Conservation (phyloP, 1,140 invertebrate genomes). For the Tetragnatha versicolor region DNA sequence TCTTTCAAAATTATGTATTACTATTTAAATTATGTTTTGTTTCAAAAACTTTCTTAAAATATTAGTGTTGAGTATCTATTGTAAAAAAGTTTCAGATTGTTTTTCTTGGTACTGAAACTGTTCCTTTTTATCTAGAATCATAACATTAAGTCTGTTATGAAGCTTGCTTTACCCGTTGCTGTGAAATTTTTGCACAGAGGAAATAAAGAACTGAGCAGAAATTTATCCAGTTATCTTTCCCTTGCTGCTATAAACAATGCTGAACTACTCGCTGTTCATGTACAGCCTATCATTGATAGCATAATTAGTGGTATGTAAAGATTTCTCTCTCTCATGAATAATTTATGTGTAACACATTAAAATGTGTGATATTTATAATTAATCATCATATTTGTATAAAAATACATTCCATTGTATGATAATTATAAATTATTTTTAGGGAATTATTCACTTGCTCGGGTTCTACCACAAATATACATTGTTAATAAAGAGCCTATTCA, state of each 20-base stretch:
- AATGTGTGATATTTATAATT: too few species aligned
- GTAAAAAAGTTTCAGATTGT: too few species aligned
- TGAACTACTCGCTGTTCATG: constrained; percentile 81
- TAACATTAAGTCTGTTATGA: constrained; percentile 86
- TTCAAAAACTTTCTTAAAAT: too few species aligned
- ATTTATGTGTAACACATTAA: too few species aligned
- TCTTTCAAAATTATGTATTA: too few species aligned
- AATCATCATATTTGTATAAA: too few species aligned
- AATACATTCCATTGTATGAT: too few species aligned
- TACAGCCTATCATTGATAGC: constrained; percentile 82
- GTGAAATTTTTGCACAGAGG: constrained; percentile 90
- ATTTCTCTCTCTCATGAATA: too few species aligned
- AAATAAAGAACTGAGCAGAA: constrained; percentile 85
- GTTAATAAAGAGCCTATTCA: constrained; percentile 84
- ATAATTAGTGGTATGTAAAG: constrained; percentile 39
- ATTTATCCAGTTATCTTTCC: constrained; percentile 89
- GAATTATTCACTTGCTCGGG: constrained; percentile 83
- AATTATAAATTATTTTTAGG: constrained; percentile 65
- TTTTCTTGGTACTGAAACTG: background rate
- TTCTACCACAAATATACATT: constrained; percentile 86
- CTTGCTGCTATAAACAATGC: constrained; percentile 92
- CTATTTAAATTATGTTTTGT: too few species aligned
- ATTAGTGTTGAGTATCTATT: too few species aligned
- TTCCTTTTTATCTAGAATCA: constrained; percentile 74
- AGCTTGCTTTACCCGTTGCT: constrained; percentile 83